These are phyloP conservation scores for Nebria salina DNA, from an alignment of 2,888 invertebrate species.

Conservation along the genomic window DNA sequence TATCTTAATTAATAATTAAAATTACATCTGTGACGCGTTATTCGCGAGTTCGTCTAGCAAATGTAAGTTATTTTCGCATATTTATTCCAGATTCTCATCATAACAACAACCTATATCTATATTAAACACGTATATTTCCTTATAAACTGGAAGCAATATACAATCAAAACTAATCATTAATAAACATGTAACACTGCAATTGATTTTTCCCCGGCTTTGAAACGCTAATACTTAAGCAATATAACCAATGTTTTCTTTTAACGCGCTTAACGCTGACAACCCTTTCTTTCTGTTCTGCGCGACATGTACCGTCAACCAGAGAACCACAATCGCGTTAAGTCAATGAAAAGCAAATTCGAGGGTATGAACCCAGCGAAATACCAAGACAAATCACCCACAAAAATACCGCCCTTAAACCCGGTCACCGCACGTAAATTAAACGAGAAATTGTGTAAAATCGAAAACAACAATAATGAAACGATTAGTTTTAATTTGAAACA, in stretches of 20 bases:
- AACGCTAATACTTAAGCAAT: not conserved
- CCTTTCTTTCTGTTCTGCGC: not conserved
- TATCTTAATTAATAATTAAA: not conserved
- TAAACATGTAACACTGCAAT: not conserved
- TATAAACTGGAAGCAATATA: not conserved
- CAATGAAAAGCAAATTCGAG: slow-evolving; percentile 73
- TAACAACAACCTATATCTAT: not conserved
- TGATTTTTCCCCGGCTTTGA: not conserved
- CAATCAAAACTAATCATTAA: not conserved
- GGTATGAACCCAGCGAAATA: slow-evolving; percentile 53
- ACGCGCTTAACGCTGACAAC: not conserved
- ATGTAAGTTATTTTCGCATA: not conserved
- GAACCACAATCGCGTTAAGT: slow-evolving; percentile 67
- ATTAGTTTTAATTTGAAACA: slow-evolving; percentile 24
- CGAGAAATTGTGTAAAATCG: slow-evolving; percentile 27
- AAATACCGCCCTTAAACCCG: not conserved
- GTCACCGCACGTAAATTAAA: slow-evolving; percentile 13
- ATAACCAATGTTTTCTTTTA: not conserved
- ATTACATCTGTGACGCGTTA: not conserved
- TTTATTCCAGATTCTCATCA: slow-evolving; percentile 1
- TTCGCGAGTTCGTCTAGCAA: not conserved
- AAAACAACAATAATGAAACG: slow-evolving; percentile 54
- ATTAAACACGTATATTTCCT: not conserved
- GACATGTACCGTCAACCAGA: slow-evolving; percentile 60
- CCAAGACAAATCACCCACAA: slow-evolving; percentile 22